Percentiles rank a stretch among this genome's conserved stretches.
These are phyloP conservation scores for Molanna angustata DNA, from an alignment of 2,888 invertebrate genomes.

Conservation along the genomic window DNA sequence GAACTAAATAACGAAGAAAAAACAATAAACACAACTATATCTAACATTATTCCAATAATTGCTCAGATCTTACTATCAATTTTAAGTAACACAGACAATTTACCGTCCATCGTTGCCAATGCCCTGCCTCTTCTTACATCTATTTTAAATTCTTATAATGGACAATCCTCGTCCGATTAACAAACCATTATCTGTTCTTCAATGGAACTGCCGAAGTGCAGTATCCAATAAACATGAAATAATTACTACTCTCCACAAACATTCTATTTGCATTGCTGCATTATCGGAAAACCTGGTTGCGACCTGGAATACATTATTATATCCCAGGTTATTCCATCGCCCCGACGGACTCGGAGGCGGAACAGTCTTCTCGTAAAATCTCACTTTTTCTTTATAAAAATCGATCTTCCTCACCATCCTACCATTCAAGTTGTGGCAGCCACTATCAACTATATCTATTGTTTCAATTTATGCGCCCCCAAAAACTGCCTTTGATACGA, in stretches of 20 bases:
- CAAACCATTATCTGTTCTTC: background rate
- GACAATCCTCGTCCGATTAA: background rate
- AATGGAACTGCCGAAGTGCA: conserved; percentile 4
- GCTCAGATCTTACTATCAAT: background rate
- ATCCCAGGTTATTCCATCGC: background rate
- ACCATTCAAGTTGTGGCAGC: background rate
- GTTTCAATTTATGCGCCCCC: background rate
- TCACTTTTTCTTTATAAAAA: background rate
- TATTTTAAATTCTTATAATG: background rate
- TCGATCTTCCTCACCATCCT: background rate
- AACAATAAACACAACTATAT: too few relatives aligned
- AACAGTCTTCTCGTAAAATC: background rate
- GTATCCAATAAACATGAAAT: background rate
- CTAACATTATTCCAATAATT: background rate
- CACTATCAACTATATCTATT: background rate
- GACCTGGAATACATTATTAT: background rate
- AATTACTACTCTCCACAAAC: background rate
- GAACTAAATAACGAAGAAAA: too few relatives aligned
- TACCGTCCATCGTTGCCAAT: conserved; percentile 2
- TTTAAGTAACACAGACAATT: background rate
- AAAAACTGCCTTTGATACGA: background rate
- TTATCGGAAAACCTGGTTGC: background rate
- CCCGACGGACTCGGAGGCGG: background rate
- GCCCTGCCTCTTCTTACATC: background rate
- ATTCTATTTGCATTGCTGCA: background rate